Percentiles rank a stretch among this genome's conserved stretches.
Conservation (phyloP, 2,888 invertebrate species). For the Calameuta pallipes region DNA sequence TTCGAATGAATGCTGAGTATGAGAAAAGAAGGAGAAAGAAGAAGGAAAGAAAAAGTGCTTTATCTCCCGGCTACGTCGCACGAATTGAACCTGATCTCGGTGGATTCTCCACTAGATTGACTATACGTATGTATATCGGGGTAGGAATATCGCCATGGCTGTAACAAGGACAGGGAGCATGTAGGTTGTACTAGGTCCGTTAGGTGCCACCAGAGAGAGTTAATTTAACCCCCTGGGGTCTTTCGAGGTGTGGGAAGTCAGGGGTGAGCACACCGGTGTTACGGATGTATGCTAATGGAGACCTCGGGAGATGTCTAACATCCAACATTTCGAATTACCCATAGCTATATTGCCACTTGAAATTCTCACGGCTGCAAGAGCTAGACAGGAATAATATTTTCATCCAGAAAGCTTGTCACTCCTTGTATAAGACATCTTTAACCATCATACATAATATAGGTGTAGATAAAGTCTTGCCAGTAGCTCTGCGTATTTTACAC, state of each 20-base stretch:
- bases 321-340: constrained; percentile 49
- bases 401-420: neutral
- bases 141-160: neutral
- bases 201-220: constrained; percentile 36
- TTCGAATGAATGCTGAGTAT: neutral
- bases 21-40: neutral
- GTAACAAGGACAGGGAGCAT: neutral
- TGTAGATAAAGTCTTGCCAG: neutral
- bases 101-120: neutral
- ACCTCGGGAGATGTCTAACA: constrained; percentile 58
- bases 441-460: neutral
- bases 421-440: neutral
- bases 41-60: neutral
- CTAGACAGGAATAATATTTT: neutral
- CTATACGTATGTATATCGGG: neutral
- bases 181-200: constrained; percentile 11
- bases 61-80: neutral
- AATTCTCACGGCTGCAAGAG: neutral
- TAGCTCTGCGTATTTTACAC: neutral
- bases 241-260: constrained; percentile 45
- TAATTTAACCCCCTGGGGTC: constrained; percentile 47
- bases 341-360: neutral
- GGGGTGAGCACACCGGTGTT: constrained; percentile 46
- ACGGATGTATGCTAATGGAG: constrained; percentile 62
- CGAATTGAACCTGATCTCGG: neutral